Evolutionary conservation across 2,797 vertebrate species (phyloP), one percentile per base, ranked within the genome.

Genomic region (Chaetodon trifasciatus): DNA sequence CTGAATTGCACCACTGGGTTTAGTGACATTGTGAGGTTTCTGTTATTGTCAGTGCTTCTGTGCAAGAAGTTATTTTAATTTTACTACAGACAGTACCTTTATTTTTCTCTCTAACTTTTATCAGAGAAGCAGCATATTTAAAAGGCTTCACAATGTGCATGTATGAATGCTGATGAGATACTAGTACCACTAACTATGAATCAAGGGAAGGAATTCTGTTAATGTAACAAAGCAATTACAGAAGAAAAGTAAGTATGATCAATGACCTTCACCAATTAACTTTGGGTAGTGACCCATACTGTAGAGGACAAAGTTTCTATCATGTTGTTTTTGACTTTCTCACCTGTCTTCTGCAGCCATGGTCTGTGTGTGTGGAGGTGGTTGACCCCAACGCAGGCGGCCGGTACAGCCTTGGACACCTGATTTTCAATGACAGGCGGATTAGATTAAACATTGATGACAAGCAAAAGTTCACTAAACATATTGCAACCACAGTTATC

Each of bases 261-360:
- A 23, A 23, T 72, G 76, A 78, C 79, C 86, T 84, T 73, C 23
- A 58, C 17, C 3, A 42, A 3, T 32, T 10, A 21, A 35, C 42
- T 61, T 58, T 11, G 3, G 6, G 8, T 49, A 58, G 57, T 44
- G 64, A 65, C 28, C 40, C 15, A 24, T 0, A 69, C 5, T 2
- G 4, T 46, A 2, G 37, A 65, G 42, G 35, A 62, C 12, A 72
- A 52, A 19, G 21, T 56, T 11, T 8, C 1, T 40, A 55, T 69
- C n/a, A 8, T 72, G 42, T 74, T 87, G 82, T 80, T 70, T 68
- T 46, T 28, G 24, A 0, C 17, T 53, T 32, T 75, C 92, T 94
- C 86, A 99, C 98, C 98, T 0, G 95, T 97, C 92, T 99, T 99
- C 94, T 98, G 97, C 89, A 97, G 95, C 90, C 83, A 89, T 82